phyloP scores from a whole-genome alignment of 1,140 invertebrate species.

The Cydia pomonella region DNA sequence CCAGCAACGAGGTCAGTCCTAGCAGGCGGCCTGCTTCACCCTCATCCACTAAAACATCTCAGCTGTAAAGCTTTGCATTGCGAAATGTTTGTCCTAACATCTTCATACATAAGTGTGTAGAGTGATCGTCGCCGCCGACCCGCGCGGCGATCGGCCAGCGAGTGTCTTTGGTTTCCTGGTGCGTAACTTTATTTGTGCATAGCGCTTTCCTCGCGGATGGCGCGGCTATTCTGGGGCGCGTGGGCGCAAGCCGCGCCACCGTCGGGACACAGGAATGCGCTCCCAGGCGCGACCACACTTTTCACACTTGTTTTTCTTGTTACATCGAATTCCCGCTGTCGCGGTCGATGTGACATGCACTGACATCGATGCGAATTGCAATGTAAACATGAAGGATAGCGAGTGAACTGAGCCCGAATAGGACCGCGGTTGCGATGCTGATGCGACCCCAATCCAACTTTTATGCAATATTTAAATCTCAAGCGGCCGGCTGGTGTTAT shows the following conservation, averaged over 20 bases:
- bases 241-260: conserved; percentile 45
- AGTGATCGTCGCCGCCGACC: conserved; percentile 36
- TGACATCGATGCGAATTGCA: conserved; percentile 49
- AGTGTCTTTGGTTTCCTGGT: conserved; percentile 66
- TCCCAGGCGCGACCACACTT: conserved; percentile 42
- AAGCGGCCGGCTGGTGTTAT: conserved; percentile 50
- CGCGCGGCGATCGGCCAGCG: conserved; percentile 48
- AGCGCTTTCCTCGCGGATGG: conserved; percentile 67
- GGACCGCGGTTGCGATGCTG: conserved; percentile 35
- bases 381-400: conserved; percentile 37
- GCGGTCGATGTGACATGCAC: conserved; percentile 36
- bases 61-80: conserved; percentile 29
- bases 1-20: conserved; percentile 87
- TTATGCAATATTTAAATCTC: conserved; percentile 57
- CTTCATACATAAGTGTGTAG: conserved; percentile 23
- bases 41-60: conserved; percentile 12
- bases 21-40: background rate
- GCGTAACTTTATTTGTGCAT: conserved; percentile 72
- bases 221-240: conserved; percentile 71
- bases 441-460: conserved; percentile 48
- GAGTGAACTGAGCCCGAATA: conserved; percentile 47
- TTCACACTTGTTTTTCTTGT: conserved; percentile 52
- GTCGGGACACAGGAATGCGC: conserved; percentile 51
- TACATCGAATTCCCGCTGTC: conserved; percentile 53
- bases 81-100: conserved; percentile 31